phyloP scores from a whole-genome alignment of 2,113 vertebrate species.

The Percopsis transmontana region DNA sequence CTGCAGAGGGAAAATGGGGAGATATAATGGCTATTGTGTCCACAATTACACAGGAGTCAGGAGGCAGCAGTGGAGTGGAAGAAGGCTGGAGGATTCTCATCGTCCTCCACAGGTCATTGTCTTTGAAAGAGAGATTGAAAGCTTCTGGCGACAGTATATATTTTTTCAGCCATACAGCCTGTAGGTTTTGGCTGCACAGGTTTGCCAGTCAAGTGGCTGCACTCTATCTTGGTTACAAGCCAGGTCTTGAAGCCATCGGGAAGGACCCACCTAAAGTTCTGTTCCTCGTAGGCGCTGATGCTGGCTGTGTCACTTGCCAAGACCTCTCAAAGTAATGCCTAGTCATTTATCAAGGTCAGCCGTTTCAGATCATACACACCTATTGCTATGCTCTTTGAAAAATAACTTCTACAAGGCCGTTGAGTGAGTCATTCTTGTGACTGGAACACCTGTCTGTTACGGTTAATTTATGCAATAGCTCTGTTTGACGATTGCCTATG shows the following conservation, averaged over 20 bases:
- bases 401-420: neutral
- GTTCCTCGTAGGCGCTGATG: conserved; percentile 88
- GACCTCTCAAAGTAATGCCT: conserved; percentile 85
- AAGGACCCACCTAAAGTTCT: conserved; percentile 85
- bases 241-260: conserved; percentile 85
- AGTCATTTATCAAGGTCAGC: conserved; percentile 90
- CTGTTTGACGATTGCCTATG: conserved; percentile 59
- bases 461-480: conserved; percentile 9
- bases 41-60: conserved; percentile 84
- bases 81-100: conserved; percentile 92
- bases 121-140: conserved; percentile 5
- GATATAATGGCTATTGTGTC: conserved; percentile 88
- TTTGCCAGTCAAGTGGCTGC: conserved; percentile 90
- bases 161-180: neutral
- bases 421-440: neutral
- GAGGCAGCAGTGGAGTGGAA: conserved; percentile 76
- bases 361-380: conserved; percentile 22
- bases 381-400: conserved; percentile 1
- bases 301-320: conserved; percentile 83
- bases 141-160: neutral
- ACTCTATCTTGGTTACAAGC: conserved; percentile 89
- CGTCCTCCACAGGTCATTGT: conserved; percentile 88
- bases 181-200: conserved; percentile 58
- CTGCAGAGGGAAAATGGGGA: conserved; percentile 86
- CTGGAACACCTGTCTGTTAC: neutral